A percentile compares a stretch with the other conserved stretches of the same genome.
Evolutionary conservation across 2,797 vertebrate species (phyloP).

Genomic region (Neosilurus mollespiculum): DNA sequence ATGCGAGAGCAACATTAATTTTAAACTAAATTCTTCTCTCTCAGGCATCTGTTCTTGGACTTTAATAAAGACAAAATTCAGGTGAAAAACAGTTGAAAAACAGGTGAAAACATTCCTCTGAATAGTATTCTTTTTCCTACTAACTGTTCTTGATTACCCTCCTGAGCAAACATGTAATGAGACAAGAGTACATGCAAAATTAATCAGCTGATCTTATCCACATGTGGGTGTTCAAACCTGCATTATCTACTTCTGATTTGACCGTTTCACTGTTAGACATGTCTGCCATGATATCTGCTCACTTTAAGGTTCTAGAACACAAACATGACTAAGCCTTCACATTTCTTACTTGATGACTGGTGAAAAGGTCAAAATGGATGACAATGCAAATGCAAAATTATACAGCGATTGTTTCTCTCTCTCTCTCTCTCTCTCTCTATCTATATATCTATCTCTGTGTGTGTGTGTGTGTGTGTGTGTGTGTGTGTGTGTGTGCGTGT

Average conservation of each 20-base stretch:
- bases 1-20: slow-evolving; percentile 8
- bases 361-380: too few species aligned
- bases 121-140: neutral
- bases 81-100: neutral
- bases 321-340: neutral
- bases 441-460: too few species aligned
- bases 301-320: neutral
- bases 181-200: neutral
- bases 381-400: neutral
- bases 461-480: too few species aligned
- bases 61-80: neutral
- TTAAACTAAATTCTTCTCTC: neutral
- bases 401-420: neutral
- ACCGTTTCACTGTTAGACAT: neutral
- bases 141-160: neutral
- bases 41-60: neutral
- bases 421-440: neutral
- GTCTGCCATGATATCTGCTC: neutral
- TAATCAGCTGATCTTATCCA: neutral
- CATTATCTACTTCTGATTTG: slow-evolving; percentile 3
- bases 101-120: neutral
- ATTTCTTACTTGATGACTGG: neutral
- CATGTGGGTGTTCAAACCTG: neutral
- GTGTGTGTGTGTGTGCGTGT: too few species aligned
- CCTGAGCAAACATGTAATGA: slow-evolving; percentile 4